A percentile compares a stretch with the other conserved stretches of the same genome.
Conservation (phyloP, 2,113 vertebrate genomes). For the Ciconia stormi region DNA sequence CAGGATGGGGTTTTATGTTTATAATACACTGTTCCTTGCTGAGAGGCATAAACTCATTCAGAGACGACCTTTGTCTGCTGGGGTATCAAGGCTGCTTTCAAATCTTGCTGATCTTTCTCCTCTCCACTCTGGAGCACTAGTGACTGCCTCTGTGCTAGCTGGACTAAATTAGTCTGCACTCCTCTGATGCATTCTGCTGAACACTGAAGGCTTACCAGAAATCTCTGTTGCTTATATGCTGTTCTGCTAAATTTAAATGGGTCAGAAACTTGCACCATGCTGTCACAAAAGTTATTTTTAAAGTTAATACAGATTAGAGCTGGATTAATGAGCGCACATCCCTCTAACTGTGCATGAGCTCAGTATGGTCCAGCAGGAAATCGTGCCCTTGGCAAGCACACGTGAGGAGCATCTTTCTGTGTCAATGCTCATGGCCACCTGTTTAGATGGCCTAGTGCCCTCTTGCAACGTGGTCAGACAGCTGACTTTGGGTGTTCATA, state of each 20-base stretch:
- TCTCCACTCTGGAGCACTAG: background rate
- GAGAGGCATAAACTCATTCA: background rate
- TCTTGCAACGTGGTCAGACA: background rate
- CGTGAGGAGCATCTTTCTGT: constrained; percentile 37
- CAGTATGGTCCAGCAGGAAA: constrained; percentile 28
- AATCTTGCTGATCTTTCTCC: background rate
- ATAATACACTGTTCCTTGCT: background rate
- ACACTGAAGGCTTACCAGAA: background rate
- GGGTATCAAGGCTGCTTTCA: background rate
- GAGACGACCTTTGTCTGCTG: background rate
- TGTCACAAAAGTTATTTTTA: constrained; percentile 66
- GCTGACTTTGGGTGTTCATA: background rate
- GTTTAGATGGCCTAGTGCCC: constrained; percentile 54
- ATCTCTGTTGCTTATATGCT: background rate
- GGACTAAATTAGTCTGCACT: background rate
- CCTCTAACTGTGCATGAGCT: constrained; percentile 3
- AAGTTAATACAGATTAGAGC: constrained; percentile 58
- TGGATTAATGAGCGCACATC: constrained; percentile 45
- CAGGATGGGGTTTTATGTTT: background rate
- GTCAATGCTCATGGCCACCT: constrained; percentile 29
- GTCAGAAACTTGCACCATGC: constrained; percentile 54
- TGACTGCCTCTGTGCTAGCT: background rate
- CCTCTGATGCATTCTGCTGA: background rate
- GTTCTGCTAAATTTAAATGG: constrained; percentile 59
- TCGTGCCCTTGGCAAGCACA: background rate